Conservation (phyloP, 2,888 invertebrate genomes). For the Cremastinae sp. region DNA sequence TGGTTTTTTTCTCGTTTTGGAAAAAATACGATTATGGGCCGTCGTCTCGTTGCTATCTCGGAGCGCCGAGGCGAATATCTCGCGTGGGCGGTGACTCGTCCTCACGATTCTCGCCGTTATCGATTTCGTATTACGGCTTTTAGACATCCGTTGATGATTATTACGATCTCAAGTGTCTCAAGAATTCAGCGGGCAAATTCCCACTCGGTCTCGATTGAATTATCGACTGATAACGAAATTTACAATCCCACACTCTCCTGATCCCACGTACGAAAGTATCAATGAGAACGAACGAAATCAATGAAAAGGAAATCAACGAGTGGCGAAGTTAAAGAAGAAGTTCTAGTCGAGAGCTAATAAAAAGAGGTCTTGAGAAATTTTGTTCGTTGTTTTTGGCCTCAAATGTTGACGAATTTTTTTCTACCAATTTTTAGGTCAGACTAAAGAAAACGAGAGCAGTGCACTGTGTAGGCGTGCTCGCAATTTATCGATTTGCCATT, state of each 20-base stretch:
- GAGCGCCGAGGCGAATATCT: not conserved
- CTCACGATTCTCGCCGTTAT: not conserved
- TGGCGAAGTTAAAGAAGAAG: no score
- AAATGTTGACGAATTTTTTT: no score
- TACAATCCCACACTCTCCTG: no score
- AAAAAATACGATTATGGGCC: no score
- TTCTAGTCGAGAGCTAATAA: no score
- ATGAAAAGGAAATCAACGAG: no score
- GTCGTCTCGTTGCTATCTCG: not conserved
- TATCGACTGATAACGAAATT: not conserved
- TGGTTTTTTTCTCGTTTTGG: no score
- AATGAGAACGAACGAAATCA: no score
- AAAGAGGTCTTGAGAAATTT: no score
- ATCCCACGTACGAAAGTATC: no score
- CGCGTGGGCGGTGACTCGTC: conserved; percentile 8
- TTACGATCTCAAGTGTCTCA: conserved; percentile 2
- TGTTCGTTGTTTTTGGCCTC: no score
- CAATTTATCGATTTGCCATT: conserved; percentile 55
- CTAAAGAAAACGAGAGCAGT: conserved; percentile 43
- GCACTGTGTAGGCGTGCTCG: conserved; percentile 30
- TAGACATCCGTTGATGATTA: not conserved
- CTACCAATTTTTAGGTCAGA: conserved; percentile 44
- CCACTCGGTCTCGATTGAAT: not conserved
- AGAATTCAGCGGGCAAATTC: not conserved
- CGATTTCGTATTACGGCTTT: conserved; percentile 20